Evolutionary conservation across 2,888 invertebrate species (phyloP), one percentile per base, ranked within the genome.

Genomic region (Stegophylla sp.): DNA sequence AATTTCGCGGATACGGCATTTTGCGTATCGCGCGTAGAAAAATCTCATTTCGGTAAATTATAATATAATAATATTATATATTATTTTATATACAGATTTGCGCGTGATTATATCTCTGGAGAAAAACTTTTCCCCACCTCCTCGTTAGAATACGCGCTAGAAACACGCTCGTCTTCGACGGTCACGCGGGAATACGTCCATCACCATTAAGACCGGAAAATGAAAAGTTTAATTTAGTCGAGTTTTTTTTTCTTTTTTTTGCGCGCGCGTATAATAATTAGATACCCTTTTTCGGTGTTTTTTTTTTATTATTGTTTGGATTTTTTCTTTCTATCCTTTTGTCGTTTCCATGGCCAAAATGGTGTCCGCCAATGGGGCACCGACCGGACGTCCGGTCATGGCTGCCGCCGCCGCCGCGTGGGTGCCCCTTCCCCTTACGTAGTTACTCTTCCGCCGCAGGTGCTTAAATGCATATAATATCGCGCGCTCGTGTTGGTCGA

Each of bases 351-450:
- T 45, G 61, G 71, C 63, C n/a, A 71, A 79, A 79, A 79, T 79
- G 79, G 79, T 79, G 61, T 59, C 67, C 69, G 48, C 69, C 79
- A 71, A 79, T 61, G 79, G 79, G 45, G 51, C 63, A 41, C 79
- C 71, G 79, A 28, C 79, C 79, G 79, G 79, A 79, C 45, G 71
- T 79, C 79, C 79, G 71, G 71, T 26, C 51, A 79, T 79, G 79
- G 79, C 63, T 10, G 79, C 79, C 67, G 28, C 9, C 61, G 45
- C 12, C 10, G 48, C n/a, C n/a, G 13, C 7, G 51, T 5, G 28
- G 61, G 56, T 59, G 28, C 26, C 56, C 72, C 17, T 41, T 15
- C 41, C 15, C 23, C 20, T 1, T 23, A 9, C 12, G 17, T 43
- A 3, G 7, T 34, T 34, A 34, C 7, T 34, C 3, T 34, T 4